Conservation (phyloP, 1,140 invertebrate species). For the Drosophila dunni region DNA sequence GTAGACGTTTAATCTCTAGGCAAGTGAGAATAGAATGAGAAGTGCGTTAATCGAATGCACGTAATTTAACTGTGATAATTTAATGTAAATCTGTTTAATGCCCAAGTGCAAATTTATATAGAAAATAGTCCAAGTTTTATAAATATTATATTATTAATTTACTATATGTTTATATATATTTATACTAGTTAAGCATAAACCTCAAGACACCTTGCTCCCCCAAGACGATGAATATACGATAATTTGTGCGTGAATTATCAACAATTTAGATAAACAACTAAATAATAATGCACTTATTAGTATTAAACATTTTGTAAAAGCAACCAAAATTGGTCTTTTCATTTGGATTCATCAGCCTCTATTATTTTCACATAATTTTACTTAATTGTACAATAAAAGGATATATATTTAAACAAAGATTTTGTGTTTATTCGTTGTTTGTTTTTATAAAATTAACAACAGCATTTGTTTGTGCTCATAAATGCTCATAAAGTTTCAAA, state of each 20-base stretch:
- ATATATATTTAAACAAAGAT: conserved; percentile 19
- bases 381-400: conserved; percentile 22
- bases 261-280: conserved; percentile 13
- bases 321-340: conserved; percentile 19
- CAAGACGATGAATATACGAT: conserved; percentile 4
- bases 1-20: conserved; percentile 27
- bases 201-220: conserved; percentile 12
- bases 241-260: conserved; percentile 20
- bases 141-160: conserved; percentile 39
- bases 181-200: conserved; percentile 57
- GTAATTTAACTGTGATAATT: conserved; percentile 83
- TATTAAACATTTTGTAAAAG: conserved; percentile 47
- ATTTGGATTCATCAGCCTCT: conserved; percentile 2
- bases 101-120: conserved; percentile 66
- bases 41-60: conserved; percentile 78
- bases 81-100: conserved; percentile 56
- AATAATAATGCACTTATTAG: conserved; percentile 57
- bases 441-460: conserved; percentile 32
- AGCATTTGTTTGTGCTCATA: conserved; percentile 9
- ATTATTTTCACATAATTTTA: conserved; percentile 21
- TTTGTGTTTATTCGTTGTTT: conserved; percentile 41
- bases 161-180: conserved; percentile 57
- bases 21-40: conserved; percentile 25
- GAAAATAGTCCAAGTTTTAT: conserved; percentile 66
- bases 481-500: conserved; percentile 18